Evolutionary conservation across 2,113 vertebrate genomes (phyloP).

Genomic region (Ploceus nigricollis): DNA sequence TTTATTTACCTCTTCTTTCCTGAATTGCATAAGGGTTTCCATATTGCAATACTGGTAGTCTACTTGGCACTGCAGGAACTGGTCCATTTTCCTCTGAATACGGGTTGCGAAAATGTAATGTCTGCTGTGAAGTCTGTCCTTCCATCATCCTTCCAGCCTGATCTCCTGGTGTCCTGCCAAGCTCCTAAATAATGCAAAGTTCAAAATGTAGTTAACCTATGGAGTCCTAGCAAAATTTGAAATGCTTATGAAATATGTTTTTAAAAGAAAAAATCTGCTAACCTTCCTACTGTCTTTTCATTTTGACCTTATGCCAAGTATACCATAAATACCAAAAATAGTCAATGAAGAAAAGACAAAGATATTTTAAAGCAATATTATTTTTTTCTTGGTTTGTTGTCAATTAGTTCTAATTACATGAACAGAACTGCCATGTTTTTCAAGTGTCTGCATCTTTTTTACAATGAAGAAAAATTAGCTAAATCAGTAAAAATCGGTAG

Average conservation of each 20-base stretch:
- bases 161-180: slow-evolving; percentile 71
- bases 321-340: background rate
- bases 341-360: background rate
- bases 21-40: slow-evolving; percentile 88
- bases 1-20: slow-evolving; percentile 81
- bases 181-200: slow-evolving; percentile 73
- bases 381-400: background rate
- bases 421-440: background rate
- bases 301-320: background rate
- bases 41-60: slow-evolving; percentile 85
- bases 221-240: background rate
- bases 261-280: background rate
- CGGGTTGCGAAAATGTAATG: slow-evolving; percentile 71
- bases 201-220: background rate
- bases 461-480: background rate
- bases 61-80: slow-evolving; percentile 76
- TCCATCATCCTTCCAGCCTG: slow-evolving; percentile 73
- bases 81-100: slow-evolving; percentile 79
- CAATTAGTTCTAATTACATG: background rate
- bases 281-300: background rate
- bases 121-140: slow-evolving; percentile 71
- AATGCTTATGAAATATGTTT: background rate
- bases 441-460: background rate
- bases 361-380: background rate
- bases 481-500: background rate